phyloP scores from a whole-genome alignment of 2,888 invertebrate genomes.

The Plagiodera versicolora region DNA sequence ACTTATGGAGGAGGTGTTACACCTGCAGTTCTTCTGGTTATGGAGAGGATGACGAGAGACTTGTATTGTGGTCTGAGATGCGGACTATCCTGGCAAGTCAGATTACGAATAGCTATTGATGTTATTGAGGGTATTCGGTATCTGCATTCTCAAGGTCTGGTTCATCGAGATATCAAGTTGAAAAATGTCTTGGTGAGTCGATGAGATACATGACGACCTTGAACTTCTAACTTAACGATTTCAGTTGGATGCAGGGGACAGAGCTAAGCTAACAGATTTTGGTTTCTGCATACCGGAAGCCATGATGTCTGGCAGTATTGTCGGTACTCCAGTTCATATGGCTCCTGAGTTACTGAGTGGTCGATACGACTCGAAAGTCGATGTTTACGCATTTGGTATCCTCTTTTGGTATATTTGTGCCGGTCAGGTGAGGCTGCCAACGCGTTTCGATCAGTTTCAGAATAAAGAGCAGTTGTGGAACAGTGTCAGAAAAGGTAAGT shows the following conservation, averaged over 20 bases:
- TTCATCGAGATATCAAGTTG: constrained; percentile 87
- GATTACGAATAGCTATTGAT: constrained; percentile 76
- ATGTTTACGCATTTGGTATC: constrained; percentile 89
- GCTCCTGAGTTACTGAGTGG: constrained; percentile 84
- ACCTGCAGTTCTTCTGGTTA: constrained; percentile 79
- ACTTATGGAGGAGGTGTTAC: constrained; percentile 68
- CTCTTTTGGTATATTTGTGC: constrained; percentile 90
- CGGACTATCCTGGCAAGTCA: constrained; percentile 65
- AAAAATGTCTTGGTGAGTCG: constrained; percentile 78
- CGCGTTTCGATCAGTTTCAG: constrained; percentile 78
- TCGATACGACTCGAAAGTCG: constrained; percentile 80
- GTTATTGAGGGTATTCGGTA: constrained; percentile 86
- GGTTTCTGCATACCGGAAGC: constrained; percentile 90
- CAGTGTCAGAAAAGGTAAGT: constrained; percentile 76
- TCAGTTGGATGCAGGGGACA: constrained; percentile 67
- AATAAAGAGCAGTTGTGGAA: constrained; percentile 87
- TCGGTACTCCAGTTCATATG: constrained; percentile 90
- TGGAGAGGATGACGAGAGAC: constrained; percentile 74
- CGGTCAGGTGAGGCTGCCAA: constrained; percentile 76
- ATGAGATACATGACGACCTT: background rate
- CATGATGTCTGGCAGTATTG: constrained; percentile 87
- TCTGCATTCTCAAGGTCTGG: constrained; percentile 84
- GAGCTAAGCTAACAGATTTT: constrained; percentile 83
- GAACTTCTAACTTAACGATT: constrained; percentile 17
- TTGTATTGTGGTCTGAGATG: constrained; percentile 74